Evolutionary conservation across 2,797 vertebrate genomes (phyloP), one percentile per base, ranked within the genome.

Genomic region (Poeciliopsis presidionis): DNA sequence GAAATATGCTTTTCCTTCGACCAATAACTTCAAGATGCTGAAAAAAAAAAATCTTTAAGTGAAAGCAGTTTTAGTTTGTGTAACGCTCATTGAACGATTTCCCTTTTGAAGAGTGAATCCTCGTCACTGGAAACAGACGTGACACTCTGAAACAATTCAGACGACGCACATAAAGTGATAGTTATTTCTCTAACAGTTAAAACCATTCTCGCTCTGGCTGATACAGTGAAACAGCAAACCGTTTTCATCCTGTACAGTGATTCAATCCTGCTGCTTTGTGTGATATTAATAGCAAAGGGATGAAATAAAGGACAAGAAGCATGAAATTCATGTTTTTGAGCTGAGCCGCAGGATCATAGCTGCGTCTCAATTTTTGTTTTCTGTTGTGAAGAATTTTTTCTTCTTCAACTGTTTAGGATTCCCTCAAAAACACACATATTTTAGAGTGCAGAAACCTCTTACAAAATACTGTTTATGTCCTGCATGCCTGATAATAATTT

Each of bases 91-190:
- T 25, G 20, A 25, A 11, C 22, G 39, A 49, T 67, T 25, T 25
- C 28, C 53, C 43, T 25, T 73, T 25, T 67, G 49, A 76, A 36
- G 47, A 81, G 36, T 55, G 1, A 67, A 80, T 63, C 14, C 1
- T 28, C 28, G 20, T 30, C 2, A 33, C 8, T 67, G 0, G 2
- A 39, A 30, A 51, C 25, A 30, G 16, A 14, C 9, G 57, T 5
- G 18, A 46, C 43, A 46, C 25, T 45, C 12, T 14, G 25, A 70
- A 28, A 18, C 41, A 28, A 70, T 70, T 28, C 5, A 28, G 16
- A 46, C 4, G 13, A n/a, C 11, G 25, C 67, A 45, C 25, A 14
- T 16, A 20, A 46, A 70, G 25, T 16, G 43, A 70, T 16, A 28
- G 7, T 45, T 28, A 70, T 8, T 8, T 28, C 22, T 70, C 6